Base-by-base conservation (phyloP, 2,113 vertebrate species). In the Labeo rohita region DNA sequence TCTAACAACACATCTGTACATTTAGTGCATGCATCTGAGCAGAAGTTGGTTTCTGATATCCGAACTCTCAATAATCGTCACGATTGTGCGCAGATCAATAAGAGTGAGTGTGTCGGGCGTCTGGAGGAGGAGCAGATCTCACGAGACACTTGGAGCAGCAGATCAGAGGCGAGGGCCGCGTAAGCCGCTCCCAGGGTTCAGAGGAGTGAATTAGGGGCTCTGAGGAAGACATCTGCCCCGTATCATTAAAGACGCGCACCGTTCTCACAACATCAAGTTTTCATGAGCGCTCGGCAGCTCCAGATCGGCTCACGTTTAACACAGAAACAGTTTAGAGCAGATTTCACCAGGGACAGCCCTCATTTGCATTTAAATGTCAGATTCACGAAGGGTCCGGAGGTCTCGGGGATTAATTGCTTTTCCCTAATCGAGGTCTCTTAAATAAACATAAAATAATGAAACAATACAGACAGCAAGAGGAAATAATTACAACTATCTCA, bases 211-310 rank as follows among this genome's bases (percentile, higher is more conserved):
- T 21, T 3, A 92, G 88, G 89, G 91, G 93, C 93, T 94, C 93
- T 92, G 90, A 94, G 93, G 94, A 95, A 94, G 94, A 95, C 95
- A 94, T 95, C 93, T 95, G 92, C 94, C 92, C 89, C 88, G 84
- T 89, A 94, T 92, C 93, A 95, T 95, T 93, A 95, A 95, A 95
- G 94, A 93, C 94, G 89, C 93, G 93, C 89, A 56, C 54, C 54
- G 18, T 8, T 59, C 54, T 59, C 54, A 59, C 18, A 93, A 93
- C 93, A 95, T 94, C 94, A 95, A 95, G 91, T 93, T 95, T 95
- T 95, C 94, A 95, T 95, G 94, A 95, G 94, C 82, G 86, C 86
- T 74, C 92, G 91, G 91, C 90, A 84, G 86, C 89, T 89, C 90
- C 72, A 88, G 89, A 90, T 88, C 34, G 28, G 74, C n/a, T 76